Percentiles rank a stretch among this genome's conserved stretches.
phyloP scores from a whole-genome alignment of 2,113 vertebrate genomes.

The Lamprotornis superbus region DNA sequence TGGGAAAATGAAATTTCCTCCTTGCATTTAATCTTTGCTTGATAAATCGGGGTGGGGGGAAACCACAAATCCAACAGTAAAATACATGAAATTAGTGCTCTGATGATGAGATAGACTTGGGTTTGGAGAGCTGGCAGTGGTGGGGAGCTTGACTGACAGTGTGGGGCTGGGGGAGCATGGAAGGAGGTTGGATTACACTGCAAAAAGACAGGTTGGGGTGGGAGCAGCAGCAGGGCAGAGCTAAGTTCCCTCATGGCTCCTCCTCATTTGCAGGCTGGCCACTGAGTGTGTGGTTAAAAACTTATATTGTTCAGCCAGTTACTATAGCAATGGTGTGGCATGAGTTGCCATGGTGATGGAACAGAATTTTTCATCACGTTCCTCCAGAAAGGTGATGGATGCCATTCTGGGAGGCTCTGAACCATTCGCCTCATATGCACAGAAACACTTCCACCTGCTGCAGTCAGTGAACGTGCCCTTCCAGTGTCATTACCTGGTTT shows the following conservation, averaged over 20 bases:
- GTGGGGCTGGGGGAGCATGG: background rate
- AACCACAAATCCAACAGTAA: background rate
- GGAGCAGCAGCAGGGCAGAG: background rate
- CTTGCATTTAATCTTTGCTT: background rate
- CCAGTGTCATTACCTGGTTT: background rate
- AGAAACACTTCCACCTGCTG: background rate
- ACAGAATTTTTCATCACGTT: constrained; percentile 21
- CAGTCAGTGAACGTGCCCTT: background rate
- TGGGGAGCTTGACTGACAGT: accelerated
- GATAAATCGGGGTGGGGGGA: background rate
- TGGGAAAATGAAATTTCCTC: background rate
- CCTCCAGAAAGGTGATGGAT: constrained; percentile 36
- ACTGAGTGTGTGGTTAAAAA: constrained; percentile 25
- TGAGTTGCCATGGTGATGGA: constrained; percentile 72
- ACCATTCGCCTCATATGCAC: background rate
- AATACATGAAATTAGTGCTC: background rate
- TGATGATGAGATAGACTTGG: background rate
- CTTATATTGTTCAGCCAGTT: constrained; percentile 60
- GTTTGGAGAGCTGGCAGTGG: background rate
- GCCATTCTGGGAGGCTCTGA: constrained; percentile 24
- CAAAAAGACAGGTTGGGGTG: background rate
- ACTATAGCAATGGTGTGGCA: constrained; percentile 68
- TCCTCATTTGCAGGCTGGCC: background rate
- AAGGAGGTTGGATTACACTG: background rate
- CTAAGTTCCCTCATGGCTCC: accelerated